Conservation (phyloP, 1,140 invertebrate species). For the Hylyphantes graminicola region DNA sequence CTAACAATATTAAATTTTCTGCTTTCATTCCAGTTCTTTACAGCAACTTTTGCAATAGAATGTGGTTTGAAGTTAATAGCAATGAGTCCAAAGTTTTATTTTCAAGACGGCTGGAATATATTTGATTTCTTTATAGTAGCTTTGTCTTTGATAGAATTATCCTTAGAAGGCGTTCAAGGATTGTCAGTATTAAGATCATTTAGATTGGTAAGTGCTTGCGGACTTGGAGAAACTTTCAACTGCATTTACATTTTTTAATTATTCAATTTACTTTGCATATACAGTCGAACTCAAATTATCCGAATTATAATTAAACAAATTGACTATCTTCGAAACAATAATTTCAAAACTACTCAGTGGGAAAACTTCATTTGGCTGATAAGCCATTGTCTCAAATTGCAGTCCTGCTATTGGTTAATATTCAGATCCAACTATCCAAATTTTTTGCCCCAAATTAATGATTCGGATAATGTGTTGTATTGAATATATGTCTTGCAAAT, state of each 20-base stretch:
- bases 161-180: constrained; percentile 92
- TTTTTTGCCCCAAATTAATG: too few relatives aligned
- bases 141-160: constrained; percentile 92
- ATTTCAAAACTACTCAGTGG: too few relatives aligned
- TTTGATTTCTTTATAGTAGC: constrained; percentile 99
- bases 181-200: constrained; percentile 97
- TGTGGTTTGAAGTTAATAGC: constrained; percentile 95
- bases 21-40: constrained; percentile 86
- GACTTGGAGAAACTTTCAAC: neutral
- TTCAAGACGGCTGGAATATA: constrained; percentile 99
- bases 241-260: neutral
- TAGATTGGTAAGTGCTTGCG: constrained; percentile 85
- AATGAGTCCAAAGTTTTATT: constrained; percentile 96
- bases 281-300: too few relatives aligned
- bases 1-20: constrained; percentile 6
- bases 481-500: too few relatives aligned
- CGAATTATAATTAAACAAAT: too few relatives aligned
- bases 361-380: too few relatives aligned
- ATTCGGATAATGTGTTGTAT: too few relatives aligned
- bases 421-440: too few relatives aligned
- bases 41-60: constrained; percentile 96
- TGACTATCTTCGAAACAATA: too few relatives aligned
- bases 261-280: neutral
- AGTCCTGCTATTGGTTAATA: too few relatives aligned
- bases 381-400: too few relatives aligned